phyloP scores from a whole-genome alignment of 2,113 vertebrate species.

The Zootoca vivipara region DNA sequence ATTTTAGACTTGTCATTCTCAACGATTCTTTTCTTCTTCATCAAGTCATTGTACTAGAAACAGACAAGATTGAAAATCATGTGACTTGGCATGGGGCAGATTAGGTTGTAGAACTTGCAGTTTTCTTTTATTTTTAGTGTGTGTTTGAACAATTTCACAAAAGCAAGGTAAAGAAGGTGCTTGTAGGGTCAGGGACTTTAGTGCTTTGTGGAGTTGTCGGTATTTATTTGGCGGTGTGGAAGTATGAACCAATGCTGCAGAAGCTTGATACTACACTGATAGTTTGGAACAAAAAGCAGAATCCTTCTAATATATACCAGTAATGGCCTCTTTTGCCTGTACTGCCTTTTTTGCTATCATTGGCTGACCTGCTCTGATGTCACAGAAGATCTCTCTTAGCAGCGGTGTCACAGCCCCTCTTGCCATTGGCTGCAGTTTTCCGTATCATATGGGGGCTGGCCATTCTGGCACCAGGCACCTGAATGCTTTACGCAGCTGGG shows the following conservation, averaged over 20 bases:
- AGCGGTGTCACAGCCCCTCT: background rate
- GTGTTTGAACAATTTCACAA: background rate
- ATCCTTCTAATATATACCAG: background rate
- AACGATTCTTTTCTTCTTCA: slow-evolving; percentile 93
- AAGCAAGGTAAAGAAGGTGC: slow-evolving; percentile 7
- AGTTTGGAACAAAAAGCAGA: too few relatives aligned
- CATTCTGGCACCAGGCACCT: background rate
- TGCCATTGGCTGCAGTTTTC: background rate
- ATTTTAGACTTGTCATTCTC: slow-evolving; percentile 95
- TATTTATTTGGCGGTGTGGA: background rate
- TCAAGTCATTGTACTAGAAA: slow-evolving; percentile 91
- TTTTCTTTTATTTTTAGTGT: background rate
- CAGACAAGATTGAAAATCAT: slow-evolving; percentile 40
- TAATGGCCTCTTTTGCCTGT: background rate
- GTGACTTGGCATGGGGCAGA: background rate
- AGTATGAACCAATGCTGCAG: background rate
- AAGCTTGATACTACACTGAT: background rate
- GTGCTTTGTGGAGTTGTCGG: background rate
- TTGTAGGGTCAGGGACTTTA: background rate
- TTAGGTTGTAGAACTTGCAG: background rate
- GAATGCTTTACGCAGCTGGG: background rate
- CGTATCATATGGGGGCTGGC: background rate
- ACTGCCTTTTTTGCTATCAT: background rate
- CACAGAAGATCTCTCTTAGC: background rate
- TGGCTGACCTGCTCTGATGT: background rate